Evolutionary conservation across 2,888 invertebrate genomes (phyloP).

Genomic region (Drosophila atripex): DNA sequence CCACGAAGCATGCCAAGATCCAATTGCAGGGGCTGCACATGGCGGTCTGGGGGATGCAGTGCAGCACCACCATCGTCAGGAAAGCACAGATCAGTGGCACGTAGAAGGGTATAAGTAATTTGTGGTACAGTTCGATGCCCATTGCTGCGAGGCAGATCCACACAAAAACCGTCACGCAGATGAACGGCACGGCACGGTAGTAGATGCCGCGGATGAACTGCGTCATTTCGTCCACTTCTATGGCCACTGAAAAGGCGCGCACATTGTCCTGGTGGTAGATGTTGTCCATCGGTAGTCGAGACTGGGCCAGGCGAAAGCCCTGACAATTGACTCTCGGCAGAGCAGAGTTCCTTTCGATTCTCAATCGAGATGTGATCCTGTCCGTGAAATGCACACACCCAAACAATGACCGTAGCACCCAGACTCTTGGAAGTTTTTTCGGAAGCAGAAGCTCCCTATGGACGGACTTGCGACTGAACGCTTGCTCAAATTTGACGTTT

Average conservation of each 20-base stretch:
- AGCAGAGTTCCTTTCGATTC: constrained; percentile 1
- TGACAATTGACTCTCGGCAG: constrained; percentile 14
- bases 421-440: too few species aligned
- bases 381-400: too few species aligned
- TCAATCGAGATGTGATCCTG: neutral
- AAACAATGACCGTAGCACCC: too few species aligned
- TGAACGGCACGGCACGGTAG: constrained; percentile 5
- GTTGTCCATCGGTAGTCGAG: constrained; percentile 17
- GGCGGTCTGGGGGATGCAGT: constrained; percentile 21
- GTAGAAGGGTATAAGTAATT: constrained; percentile 18
- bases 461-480: too few species aligned
- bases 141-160: constrained; percentile 8
- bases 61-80: constrained; percentile 9
- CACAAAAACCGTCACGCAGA: neutral
- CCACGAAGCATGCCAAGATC: constrained; percentile 10
- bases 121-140: neutral
- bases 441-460: too few species aligned
- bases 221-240: constrained; percentile 21
- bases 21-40: constrained; percentile 22
- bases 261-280: constrained; percentile 13
- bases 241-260: neutral
- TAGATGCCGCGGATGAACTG: constrained; percentile 24
- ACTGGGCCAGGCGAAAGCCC: neutral
- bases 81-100: constrained; percentile 9
- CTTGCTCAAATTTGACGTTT: too few species aligned